Conservation (phyloP, 2,797 vertebrate species). For the Lepilemur ruficaudatus region DNA sequence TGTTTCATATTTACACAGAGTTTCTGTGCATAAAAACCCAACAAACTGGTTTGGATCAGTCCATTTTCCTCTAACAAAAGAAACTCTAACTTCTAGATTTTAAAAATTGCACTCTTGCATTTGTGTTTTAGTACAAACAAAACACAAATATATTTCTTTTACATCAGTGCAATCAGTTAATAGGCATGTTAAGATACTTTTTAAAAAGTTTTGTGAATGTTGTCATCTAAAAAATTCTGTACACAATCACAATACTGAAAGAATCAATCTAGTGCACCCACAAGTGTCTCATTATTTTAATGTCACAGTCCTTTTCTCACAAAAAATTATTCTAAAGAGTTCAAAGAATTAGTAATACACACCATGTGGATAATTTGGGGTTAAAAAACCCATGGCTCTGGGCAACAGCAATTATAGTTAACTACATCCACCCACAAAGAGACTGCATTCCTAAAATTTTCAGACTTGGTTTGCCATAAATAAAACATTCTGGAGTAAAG, state of each 20-base stretch:
- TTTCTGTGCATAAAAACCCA: conserved; percentile 41
- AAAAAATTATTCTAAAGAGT: conserved; percentile 11
- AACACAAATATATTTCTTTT: conserved; percentile 54
- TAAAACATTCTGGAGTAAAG: conserved; percentile 51
- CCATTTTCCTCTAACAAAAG: conserved; percentile 49
- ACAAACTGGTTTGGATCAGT: neutral
- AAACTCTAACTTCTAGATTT: conserved; percentile 47
- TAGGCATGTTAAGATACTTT: conserved; percentile 60
- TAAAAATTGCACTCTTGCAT: conserved; percentile 26
- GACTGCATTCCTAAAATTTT: conserved; percentile 37
- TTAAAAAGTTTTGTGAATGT: conserved; percentile 47
- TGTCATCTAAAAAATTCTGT: conserved; percentile 24
- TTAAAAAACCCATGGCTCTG: conserved; percentile 69
- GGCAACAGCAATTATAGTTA: conserved; percentile 28
- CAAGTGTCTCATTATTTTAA: neutral
- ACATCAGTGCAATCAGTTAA: conserved; percentile 40
- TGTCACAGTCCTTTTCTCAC: conserved; percentile 39
- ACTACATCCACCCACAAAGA: conserved; percentile 54
- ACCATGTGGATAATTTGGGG: conserved; percentile 28
- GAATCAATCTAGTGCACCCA: neutral
- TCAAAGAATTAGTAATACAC: neutral
- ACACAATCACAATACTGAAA: conserved; percentile 67
- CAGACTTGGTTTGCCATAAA: conserved; percentile 32
- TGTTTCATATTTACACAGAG: neutral
- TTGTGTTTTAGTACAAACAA: conserved; percentile 51